These are phyloP conservation scores for Rhea americana DNA, from an alignment of 2,113 vertebrate species.

Conservation along the genomic window DNA sequence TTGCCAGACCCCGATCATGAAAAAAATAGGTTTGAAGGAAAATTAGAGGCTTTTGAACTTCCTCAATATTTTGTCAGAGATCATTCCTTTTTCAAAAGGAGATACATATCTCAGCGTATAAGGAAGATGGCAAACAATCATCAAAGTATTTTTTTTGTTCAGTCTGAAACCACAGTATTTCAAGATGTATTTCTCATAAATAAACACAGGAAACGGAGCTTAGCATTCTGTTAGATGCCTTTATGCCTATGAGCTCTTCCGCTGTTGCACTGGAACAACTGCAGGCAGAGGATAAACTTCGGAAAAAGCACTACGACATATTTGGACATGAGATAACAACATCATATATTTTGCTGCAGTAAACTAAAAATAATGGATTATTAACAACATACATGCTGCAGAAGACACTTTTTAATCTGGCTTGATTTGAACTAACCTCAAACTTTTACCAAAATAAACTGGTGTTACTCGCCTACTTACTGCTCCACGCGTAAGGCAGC, in stretches of 20 bases:
- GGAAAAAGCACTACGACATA: not conserved
- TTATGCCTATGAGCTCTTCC: not conserved
- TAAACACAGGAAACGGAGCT: not conserved
- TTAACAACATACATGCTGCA: not conserved
- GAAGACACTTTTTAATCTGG: not conserved
- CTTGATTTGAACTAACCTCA: not conserved
- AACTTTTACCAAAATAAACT: not conserved
- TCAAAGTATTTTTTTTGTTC: not conserved
- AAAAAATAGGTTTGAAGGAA: conserved; percentile 42
- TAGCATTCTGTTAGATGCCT: not conserved
- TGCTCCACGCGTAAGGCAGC: fast-evolving
- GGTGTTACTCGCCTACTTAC: not conserved
- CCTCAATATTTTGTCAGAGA: not conserved
- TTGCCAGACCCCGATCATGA: not conserved
- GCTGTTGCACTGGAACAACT: not conserved
- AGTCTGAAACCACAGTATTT: not conserved
- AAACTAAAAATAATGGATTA: not conserved
- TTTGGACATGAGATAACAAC: not conserved
- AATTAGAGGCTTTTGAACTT: conserved; percentile 43
- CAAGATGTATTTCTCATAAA: not conserved
- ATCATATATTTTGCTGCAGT: not conserved
- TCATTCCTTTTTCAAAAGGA: not conserved
- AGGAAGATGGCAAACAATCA: not conserved
- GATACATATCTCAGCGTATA: not conserved
- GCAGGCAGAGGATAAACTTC: not conserved